Conservation (phyloP, 2,797 vertebrate genomes). For the Apodemus agrarius region DNA sequence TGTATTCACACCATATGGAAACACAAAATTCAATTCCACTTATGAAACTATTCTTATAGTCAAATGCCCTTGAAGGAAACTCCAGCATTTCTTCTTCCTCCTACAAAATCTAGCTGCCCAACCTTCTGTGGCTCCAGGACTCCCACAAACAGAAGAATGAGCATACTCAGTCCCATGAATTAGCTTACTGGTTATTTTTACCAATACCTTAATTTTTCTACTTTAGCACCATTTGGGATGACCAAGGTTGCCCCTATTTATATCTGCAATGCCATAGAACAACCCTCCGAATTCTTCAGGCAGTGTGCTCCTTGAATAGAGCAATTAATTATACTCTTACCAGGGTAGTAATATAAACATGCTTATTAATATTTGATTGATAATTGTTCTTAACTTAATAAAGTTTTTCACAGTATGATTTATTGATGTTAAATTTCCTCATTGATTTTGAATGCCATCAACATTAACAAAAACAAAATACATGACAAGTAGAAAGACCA, state of each 20-base stretch:
- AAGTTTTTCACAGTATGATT: conserved; percentile 1
- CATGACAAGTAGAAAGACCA: not conserved
- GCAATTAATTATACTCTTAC: not conserved
- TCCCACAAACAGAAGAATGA: not conserved
- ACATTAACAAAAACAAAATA: conserved; percentile 46
- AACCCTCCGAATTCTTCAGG: not conserved
- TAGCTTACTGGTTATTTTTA: not conserved
- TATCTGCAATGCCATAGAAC: not conserved
- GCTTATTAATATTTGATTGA: conserved; percentile 17
- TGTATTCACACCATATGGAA: conserved; percentile 53
- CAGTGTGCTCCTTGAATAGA: not conserved
- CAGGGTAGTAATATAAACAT: not conserved
- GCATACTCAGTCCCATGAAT: not conserved
- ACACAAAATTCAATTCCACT: conserved; percentile 41
- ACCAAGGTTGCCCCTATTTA: not conserved
- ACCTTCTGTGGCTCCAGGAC: not conserved
- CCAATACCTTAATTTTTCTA: not conserved
- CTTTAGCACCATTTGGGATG: not conserved
- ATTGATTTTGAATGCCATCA: conserved; percentile 7
- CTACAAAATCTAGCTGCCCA: not conserved
- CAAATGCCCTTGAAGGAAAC: conserved; percentile 39
- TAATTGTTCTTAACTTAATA: conserved; percentile 10
- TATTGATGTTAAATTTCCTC: not conserved
- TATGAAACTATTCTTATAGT: not conserved
- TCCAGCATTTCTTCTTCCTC: not conserved